phyloP scores from a whole-genome alignment of 2,797 vertebrate species.

The Crossoptilon crossoptilon region DNA sequence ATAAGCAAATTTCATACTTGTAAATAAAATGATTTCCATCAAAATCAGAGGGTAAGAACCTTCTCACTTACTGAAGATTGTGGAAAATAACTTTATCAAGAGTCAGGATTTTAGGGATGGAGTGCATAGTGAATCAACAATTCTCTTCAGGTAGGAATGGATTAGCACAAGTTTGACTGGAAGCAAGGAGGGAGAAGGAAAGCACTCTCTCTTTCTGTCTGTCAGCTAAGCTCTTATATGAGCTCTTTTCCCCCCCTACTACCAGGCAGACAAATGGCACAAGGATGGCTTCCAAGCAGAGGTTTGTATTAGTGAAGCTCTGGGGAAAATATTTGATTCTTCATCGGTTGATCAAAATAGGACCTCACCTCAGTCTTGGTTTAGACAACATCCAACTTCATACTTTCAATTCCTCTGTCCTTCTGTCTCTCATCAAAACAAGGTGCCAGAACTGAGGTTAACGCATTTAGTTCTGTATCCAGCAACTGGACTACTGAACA shows the following conservation, averaged over 20 bases:
- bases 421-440: neutral
- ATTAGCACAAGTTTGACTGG: neutral
- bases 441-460: neutral
- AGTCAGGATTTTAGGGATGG: neutral
- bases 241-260: neutral
- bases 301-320: neutral
- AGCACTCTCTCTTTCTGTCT: neutral
- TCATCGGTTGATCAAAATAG: neutral
- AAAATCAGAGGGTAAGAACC: neutral
- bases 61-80: neutral
- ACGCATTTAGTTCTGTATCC: neutral
- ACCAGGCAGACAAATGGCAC: neutral
- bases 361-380: neutral
- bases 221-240: neutral
- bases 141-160: accelerated
- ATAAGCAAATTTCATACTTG: neutral
- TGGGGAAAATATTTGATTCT: neutral
- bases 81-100: neutral
- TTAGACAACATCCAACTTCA: neutral
- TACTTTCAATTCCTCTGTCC: neutral
- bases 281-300: neutral
- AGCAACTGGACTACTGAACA: neutral
- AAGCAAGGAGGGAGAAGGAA: neutral
- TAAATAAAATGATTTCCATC: neutral
- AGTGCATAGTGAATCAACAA: neutral